Base-by-base conservation (phyloP, 1,140 invertebrate genomes). In the Drosophila sp. region DNA sequence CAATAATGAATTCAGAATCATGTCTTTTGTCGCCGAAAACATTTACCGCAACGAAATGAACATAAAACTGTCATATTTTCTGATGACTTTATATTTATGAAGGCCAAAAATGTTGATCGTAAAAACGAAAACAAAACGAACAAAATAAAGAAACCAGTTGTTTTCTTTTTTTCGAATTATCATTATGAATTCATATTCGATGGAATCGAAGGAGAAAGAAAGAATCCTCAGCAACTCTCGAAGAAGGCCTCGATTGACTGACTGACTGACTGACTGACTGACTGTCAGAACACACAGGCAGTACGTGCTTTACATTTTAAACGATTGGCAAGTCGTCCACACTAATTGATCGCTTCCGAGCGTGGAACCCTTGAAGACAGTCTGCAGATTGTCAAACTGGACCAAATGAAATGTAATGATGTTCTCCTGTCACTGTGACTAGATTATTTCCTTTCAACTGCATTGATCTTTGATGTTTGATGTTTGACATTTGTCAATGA, bases 51-150 rank as follows among this genome's bases (percentile, higher is more conserved):
- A 80, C 86, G 80, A 89, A 86, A 81, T 67, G 84, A 90, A 83
- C 72, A 78, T 76, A 75, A 82, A 89, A 89, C 83, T 90, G 87
- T 90, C 87, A 90, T 90, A 90, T 89, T 65, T 83, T 83, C 59
- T 90, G 87, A 90, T 90, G 89, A 91, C 87, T 90, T 90, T 78
- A 90, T 90, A 90, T 90, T 91, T 90, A 91, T 90, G 89, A 89
- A 87, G 79, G 83, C 79, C 83, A 87, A 87, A 89, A 87, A 87
- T 87, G 82, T 77, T 79, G 83, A 76, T 83, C 83, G 64, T 48
- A 71, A 57, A 67, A 58, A 36, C 29, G 14, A 32, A 32, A 34
- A 36, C 13, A 64, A 43, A 41, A 51, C 5, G 9, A 41, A 14
- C n/a, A 9, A 45, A 18, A 51, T 5, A 40, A 41, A 79, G 70